Base-by-base conservation (phyloP, 2,888 invertebrate genomes). In the Ditylenchus weischeri region DNA sequence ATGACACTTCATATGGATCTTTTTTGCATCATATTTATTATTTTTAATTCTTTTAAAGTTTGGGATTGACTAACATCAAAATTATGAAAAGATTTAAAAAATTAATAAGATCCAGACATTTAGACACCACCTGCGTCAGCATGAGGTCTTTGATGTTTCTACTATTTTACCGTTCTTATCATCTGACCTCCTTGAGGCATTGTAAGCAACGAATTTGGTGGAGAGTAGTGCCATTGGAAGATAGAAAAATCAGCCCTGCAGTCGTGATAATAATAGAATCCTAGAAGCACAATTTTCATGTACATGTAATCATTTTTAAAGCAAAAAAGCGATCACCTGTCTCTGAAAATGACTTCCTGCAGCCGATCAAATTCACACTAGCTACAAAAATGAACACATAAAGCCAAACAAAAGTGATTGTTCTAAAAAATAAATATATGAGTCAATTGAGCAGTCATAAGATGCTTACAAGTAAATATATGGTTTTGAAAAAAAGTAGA, bases 241-340 rank as follows among this genome's bases (percentile, higher is more conserved):
- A 48, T 15, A 18, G 50, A 21, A 15, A 69, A 38, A 19, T 36
- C 7, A 3, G 47, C 21, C 5, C 59, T 65, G 36, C 69, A 69
- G 35, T 62, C 67, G 10, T 69, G 69, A 36, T 63, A 68, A 50
- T 59, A 59, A 54, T 49, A 69, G 47, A 69, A 69, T 6, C 69
- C 69, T 61, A 35, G 51, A 69, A 68, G 21, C 11, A 36, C n/a
- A 21, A 35, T 47, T 19, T 59, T 7, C 21, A 47, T 21, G 19
- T n/a, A 47, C 1, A 15, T 21, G 29, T 15, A 18, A 48, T 13
- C 1, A 59, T 15, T 59, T n/a, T 15, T 15, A 35, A 11, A 59
- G n/a, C 38, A 59, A 43, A 62, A 62, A 62, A 48, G 0, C 15
- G 29, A 50, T 63, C 63, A 63, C 67, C 64, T 51, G 36, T 65